phyloP scores from a whole-genome alignment of 2,113 vertebrate species.

The Microtus montanus region DNA sequence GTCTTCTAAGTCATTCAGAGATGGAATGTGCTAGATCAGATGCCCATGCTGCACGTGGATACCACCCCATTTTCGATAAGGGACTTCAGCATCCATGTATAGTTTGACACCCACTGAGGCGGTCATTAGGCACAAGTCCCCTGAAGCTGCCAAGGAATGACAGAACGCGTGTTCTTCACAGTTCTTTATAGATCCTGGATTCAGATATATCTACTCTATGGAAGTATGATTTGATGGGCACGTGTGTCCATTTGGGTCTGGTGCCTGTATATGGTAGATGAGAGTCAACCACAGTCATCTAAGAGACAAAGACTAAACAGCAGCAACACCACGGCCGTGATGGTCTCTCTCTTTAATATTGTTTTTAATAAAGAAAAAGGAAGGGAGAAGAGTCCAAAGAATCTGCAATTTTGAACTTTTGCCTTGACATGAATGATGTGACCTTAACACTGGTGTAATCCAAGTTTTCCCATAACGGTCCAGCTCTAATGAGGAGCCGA shows the following conservation, averaged over 20 bases:
- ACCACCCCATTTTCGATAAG: not conserved
- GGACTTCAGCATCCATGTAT: not conserved
- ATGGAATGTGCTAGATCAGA: not conserved
- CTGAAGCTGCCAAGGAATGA: not conserved
- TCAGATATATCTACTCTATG: not conserved
- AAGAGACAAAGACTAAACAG: conserved; percentile 31
- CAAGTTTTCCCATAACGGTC: not conserved
- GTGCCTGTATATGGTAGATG: not conserved
- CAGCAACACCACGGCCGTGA: not conserved
- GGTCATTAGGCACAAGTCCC: not conserved
- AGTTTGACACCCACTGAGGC: not conserved
- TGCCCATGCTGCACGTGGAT: not conserved
- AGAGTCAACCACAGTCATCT: not conserved
- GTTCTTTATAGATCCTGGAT: not conserved
- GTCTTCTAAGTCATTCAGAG: not conserved
- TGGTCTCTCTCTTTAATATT: not conserved
- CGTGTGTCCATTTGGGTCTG: not conserved
- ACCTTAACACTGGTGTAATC: conserved; percentile 14
- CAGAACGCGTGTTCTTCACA: not conserved
- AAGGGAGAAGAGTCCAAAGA: conserved; percentile 35
- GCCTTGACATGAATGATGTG: not conserved
- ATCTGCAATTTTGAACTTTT: conserved; percentile 30
- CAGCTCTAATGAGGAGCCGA: not conserved
- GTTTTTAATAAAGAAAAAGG: not conserved
- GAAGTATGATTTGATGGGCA: not conserved